Evolutionary conservation across 2,888 invertebrate species (phyloP), one percentile per base, ranked within the genome.

Genomic region (Dyspetes luteomarginatus): DNA sequence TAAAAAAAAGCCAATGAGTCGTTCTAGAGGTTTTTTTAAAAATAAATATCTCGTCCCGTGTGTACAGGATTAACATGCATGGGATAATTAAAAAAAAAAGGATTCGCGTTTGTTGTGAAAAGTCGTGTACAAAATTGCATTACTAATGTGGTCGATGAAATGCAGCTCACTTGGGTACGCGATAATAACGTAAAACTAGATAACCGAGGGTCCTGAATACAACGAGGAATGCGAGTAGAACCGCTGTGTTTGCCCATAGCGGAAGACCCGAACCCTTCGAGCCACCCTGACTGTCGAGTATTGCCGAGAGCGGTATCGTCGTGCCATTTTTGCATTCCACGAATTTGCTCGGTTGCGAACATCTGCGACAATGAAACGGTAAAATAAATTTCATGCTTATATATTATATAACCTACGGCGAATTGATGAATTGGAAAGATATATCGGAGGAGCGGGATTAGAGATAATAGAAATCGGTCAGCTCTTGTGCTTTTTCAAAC

Each of bases 141-240:
- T 84, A 83, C 84, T 82, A 83, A 60, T 76, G 82, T 78, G 84
- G 78, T 78, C 80, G 78, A 36, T 68, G 26, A 24, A 60, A 45
- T 48, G 36, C 71, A 69, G 81, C 84, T 94, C 93, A 94, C 93
- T 95, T 95, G 85, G 95, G 95, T 89, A 94, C 93, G 86, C 95
- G 94, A 89, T 95, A 93, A 90, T 95, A 96, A 85, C 96, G 94
- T 85, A 96, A 92, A 82, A 96, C 96, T 84, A 95, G 92, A 91
- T 96, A 96, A 83, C 96, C 96, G 82, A 96, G 93, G 71, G 94
- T 93, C 84, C 96, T 94, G 92, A 96, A 96, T 85, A 95, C 94
- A 85, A 95, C 89, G 83, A 96, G 93, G 93, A 96, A 96, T 86
- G 94, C 94, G 86, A 96, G 88, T 78, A 96, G 93, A 64, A 96